A percentile compares a stretch with the other conserved stretches of the same genome.
Conservation (phyloP, 2,797 vertebrate genomes). For the Gymnocypris eckloni region DNA sequence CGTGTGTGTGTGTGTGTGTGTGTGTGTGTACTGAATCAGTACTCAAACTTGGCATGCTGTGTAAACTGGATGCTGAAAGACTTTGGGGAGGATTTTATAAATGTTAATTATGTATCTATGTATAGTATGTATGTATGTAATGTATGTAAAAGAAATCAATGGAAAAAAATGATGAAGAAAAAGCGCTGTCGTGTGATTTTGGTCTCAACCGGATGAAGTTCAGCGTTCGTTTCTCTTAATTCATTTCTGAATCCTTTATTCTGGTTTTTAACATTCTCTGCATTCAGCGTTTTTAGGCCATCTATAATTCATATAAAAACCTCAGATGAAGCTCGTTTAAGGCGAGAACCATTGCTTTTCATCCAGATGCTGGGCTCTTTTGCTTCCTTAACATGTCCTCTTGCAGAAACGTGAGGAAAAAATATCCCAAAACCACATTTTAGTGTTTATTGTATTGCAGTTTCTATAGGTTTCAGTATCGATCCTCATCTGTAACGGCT, state of each 20-base stretch:
- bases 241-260: not conserved
- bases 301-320: not conserved
- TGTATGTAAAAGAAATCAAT: slow-evolving; percentile 73
- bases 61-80: slow-evolving; percentile 75
- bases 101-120: slow-evolving; percentile 69
- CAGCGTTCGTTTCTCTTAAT: not conserved
- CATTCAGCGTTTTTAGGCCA: not conserved
- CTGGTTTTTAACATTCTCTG: not conserved
- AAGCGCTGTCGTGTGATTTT: slow-evolving; percentile 1
- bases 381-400: not conserved
- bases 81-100: slow-evolving; percentile 68
- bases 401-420: not conserved
- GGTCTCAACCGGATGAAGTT: not conserved
- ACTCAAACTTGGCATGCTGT: slow-evolving; percentile 81
- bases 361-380: not conserved
- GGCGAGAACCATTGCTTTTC: not conserved
- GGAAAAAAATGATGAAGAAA: slow-evolving; percentile 59
- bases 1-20: slow-evolving; percentile 38
- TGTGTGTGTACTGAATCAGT: slow-evolving; percentile 82
- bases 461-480: not conserved
- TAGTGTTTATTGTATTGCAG: not conserved
- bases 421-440: not conserved
- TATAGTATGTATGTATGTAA: slow-evolving; percentile 65
- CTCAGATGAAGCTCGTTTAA: not conserved
- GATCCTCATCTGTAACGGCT: too few species aligned